Evolutionary conservation across 2,113 vertebrate species (phyloP).

Genomic region (Pomatorhinus ruficollis): DNA sequence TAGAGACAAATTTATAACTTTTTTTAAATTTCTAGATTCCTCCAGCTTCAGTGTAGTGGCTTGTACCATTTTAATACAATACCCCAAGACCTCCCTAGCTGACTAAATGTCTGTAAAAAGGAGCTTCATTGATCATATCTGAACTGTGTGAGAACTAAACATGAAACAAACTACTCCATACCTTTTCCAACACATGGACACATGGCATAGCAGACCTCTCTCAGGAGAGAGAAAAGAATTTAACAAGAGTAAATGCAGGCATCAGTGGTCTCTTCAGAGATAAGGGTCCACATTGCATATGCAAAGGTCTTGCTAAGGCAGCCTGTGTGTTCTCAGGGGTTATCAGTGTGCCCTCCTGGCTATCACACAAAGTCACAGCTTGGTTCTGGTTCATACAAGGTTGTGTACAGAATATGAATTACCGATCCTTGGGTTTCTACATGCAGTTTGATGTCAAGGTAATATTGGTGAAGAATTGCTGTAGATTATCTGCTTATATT

Average conservation of each 20-base stretch:
- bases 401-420: background rate
- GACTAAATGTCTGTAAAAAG: background rate
- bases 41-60: background rate
- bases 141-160: background rate
- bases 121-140: background rate
- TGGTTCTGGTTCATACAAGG: background rate
- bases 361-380: background rate
- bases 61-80: background rate
- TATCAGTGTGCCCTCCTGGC: background rate
- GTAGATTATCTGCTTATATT: background rate
- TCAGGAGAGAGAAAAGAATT: background rate
- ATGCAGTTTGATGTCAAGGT: background rate
- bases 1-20: background rate
- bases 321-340: background rate
- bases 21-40: background rate
- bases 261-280: background rate
- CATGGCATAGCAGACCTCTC: fast-evolving
- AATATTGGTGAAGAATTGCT: background rate
- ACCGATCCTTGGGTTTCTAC: background rate
- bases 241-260: background rate
- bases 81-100: background rate
- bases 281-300: background rate
- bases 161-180: background rate
- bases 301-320: background rate
- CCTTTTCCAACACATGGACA: background rate